Evolutionary conservation across 2,113 vertebrate species (phyloP).

Genomic region (Apistogramma diplotaenia): DNA sequence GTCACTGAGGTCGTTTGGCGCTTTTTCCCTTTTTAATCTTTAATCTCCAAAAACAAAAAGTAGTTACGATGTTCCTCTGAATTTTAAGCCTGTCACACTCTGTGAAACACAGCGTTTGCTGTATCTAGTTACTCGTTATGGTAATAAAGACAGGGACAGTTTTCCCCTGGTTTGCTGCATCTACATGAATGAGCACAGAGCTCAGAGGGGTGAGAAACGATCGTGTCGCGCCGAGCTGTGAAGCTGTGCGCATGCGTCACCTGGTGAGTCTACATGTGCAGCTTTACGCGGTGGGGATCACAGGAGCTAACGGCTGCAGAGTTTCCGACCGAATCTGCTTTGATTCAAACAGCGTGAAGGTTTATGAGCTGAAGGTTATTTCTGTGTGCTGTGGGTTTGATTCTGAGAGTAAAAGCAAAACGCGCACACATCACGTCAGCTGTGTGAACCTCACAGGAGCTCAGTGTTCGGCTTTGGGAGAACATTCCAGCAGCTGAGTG

Average conservation of each 20-base stretch:
- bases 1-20: too few species aligned
- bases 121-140: neutral
- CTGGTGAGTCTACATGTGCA: neutral
- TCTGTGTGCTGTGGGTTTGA: neutral
- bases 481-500: neutral
- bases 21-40: neutral
- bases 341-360: neutral
- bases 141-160: neutral
- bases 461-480: neutral
- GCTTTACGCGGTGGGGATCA: neutral
- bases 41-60: neutral
- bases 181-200: neutral
- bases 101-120: neutral
- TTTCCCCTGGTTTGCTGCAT: neutral
- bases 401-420: neutral
- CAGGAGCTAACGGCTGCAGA: neutral
- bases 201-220: neutral
- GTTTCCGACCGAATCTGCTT: neutral
- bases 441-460: neutral
- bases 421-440: too few species aligned
- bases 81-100: neutral
- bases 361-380: neutral
- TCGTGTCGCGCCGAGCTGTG: neutral
- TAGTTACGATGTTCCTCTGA: too few species aligned
- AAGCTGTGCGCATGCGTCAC: neutral